A percentile compares a stretch with the other conserved stretches of the same genome.
Conservation (phyloP, 2,113 vertebrate species). For the Phocoena sinus region DNA sequence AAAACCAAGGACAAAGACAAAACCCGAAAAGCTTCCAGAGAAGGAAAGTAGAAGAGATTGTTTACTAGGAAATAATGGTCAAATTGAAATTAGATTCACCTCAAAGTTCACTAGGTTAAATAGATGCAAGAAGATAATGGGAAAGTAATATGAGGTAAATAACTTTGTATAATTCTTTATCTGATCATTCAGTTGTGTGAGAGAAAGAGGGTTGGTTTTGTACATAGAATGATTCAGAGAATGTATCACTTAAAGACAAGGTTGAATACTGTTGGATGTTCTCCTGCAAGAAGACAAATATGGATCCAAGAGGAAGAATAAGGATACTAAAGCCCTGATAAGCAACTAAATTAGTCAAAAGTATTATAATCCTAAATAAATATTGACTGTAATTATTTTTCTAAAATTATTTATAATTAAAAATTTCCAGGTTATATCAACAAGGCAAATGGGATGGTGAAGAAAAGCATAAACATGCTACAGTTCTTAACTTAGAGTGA, state of each 20-base stretch:
- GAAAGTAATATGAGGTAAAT: background rate
- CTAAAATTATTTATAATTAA: background rate
- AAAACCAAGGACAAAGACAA: background rate
- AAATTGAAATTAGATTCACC: slow-evolving; percentile 11
- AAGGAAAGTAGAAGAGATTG: background rate
- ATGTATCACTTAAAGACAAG: background rate
- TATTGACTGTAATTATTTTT: background rate
- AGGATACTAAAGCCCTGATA: background rate
- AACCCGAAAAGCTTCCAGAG: background rate
- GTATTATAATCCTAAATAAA: background rate
- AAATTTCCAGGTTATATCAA: background rate
- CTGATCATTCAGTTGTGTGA: background rate
- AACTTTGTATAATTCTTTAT: background rate
- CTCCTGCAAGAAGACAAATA: background rate
- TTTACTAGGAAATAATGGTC: background rate
- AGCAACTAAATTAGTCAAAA: background rate
- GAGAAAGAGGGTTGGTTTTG: slow-evolving; percentile 1
- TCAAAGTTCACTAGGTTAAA: background rate
- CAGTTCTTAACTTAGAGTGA: background rate
- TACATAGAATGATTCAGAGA: background rate
- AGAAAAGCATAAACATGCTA: background rate
- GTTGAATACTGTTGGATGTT: background rate
- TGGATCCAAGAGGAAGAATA: background rate
- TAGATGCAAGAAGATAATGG: background rate
- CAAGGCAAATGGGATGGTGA: background rate